phyloP scores from a whole-genome alignment of 2,888 invertebrate genomes.

The Thymelicus lineola region DNA sequence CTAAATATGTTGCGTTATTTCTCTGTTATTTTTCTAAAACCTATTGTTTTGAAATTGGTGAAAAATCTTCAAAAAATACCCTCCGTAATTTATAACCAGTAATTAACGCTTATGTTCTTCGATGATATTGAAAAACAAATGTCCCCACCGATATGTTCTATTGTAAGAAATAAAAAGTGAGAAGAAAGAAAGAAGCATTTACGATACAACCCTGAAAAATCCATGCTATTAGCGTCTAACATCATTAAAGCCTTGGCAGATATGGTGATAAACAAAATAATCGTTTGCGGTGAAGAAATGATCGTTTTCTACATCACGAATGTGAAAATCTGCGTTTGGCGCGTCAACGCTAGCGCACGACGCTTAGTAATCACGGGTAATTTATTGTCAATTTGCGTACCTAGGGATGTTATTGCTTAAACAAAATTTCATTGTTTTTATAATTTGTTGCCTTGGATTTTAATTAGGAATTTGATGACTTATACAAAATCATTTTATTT shows the following conservation, averaged over 20 bases:
- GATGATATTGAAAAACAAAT: too few relatives aligned
- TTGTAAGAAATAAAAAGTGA: too few relatives aligned
- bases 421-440: slow-evolving; percentile 8
- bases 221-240: slow-evolving; percentile 24
- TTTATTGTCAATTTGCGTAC: slow-evolving; percentile 52
- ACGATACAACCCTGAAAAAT: not conserved
- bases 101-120: too few relatives aligned
- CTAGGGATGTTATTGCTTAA: slow-evolving; percentile 11
- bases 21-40: too few relatives aligned
- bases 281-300: slow-evolving; percentile 76
- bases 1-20: too few relatives aligned
- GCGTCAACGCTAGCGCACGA: slow-evolving; percentile 51
- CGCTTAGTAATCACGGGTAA: slow-evolving; percentile 48
- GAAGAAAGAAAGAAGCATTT: too few relatives aligned
- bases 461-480: too few relatives aligned
- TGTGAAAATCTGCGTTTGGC: slow-evolving; percentile 68
- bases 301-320: slow-evolving; percentile 78
- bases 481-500: too few relatives aligned
- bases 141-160: too few relatives aligned
- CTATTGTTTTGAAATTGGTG: too few relatives aligned
- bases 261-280: slow-evolving; percentile 71
- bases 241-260: slow-evolving; percentile 37
- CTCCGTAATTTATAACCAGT: too few relatives aligned
- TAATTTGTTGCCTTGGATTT: not conserved
- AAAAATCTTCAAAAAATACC: too few relatives aligned